Evolutionary conservation across 2,797 vertebrate genomes (phyloP).

Genomic region (Petrocephalus schoutedeni): DNA sequence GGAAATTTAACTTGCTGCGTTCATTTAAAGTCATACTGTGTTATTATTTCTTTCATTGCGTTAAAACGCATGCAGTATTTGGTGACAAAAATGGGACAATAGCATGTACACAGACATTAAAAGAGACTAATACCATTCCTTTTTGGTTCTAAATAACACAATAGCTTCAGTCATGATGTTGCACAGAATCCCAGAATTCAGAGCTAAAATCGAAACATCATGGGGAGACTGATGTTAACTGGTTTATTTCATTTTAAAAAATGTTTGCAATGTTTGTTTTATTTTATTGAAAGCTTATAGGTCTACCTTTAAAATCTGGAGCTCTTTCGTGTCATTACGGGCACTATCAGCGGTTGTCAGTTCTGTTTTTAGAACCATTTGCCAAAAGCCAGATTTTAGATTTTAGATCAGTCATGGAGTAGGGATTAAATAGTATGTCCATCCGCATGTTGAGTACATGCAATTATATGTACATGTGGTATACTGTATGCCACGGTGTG

Average conservation of each 20-base stretch:
- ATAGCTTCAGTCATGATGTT: not conserved
- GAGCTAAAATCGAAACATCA: not conserved
- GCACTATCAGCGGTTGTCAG: not conserved
- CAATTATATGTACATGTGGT: not conserved
- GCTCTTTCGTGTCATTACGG: not conserved
- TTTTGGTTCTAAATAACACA: not conserved
- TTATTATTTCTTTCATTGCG: not conserved
- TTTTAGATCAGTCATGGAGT: not conserved
- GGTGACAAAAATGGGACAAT: not conserved
- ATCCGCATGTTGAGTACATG: not conserved
- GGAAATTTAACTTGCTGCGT: not conserved
- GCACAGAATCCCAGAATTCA: not conserved
- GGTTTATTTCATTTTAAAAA: not conserved
- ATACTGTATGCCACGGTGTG: not conserved
- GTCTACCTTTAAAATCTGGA: not conserved
- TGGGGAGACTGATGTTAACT: not conserved
- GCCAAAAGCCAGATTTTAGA: not conserved
- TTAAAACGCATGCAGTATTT: not conserved
- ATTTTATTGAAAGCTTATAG: not conserved
- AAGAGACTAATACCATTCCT: not conserved
- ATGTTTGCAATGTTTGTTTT: not conserved
- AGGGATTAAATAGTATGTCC: not conserved
- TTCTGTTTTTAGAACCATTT: not conserved
- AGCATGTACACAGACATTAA: not conserved
- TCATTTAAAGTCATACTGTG: not conserved